These are phyloP conservation scores for Nemopilema nomurai DNA, from an alignment of 30 jellyfish, hydroid and myxozoan species.

Conservation along the genomic window DNA sequence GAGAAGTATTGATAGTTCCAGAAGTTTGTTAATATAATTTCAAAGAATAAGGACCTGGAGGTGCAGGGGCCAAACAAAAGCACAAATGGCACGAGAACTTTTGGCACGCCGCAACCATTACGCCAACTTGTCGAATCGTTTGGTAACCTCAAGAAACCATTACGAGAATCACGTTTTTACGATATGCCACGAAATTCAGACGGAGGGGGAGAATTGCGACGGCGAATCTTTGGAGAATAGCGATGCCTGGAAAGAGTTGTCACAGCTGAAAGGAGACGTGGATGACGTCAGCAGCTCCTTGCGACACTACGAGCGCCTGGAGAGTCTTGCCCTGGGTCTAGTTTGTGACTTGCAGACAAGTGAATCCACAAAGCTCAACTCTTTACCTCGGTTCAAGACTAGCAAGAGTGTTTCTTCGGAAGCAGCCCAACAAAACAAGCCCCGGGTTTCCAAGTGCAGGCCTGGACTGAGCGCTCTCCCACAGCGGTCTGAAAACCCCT, in stretches of 20 bases:
- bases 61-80: background rate
- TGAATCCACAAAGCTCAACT: conserved; percentile 12
- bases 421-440: background rate
- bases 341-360: conserved; percentile 16
- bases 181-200: background rate
- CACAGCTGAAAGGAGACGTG: background rate
- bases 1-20: too few species aligned
- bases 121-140: background rate
- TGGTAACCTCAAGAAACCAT: background rate
- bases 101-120: background rate
- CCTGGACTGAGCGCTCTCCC: background rate
- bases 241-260: background rate
- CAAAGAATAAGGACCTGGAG: background rate
- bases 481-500: background rate
- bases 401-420: background rate
- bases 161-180: background rate
- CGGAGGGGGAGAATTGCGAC: background rate
- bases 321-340: conserved; percentile 4
- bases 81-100: background rate
- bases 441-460: background rate
- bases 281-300: background rate
- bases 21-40: too few species aligned
- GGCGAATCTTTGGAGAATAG: background rate
- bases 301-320: conserved; percentile 38
- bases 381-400: conserved; percentile 2